Percentiles rank a stretch among this genome's conserved stretches.
Conservation (phyloP, 2,888 invertebrate genomes). For the Latrodectus elegans region DNA sequence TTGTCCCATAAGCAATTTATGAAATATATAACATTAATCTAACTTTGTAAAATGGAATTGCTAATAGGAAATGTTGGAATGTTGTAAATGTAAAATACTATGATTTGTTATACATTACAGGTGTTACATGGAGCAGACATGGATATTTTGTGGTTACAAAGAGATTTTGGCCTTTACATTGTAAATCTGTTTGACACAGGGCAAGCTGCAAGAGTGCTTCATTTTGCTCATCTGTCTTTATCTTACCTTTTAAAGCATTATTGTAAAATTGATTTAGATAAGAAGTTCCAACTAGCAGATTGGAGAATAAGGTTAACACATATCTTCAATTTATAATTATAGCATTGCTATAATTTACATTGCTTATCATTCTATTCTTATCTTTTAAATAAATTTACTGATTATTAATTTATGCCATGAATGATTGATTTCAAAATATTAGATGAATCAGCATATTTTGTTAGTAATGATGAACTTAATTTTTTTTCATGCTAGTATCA, state of each 20-base stretch:
- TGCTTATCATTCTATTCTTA: neutral
- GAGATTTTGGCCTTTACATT: constrained; percentile 94
- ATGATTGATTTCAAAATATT: no score
- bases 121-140: constrained; percentile 92
- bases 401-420: neutral
- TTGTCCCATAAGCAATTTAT: neutral
- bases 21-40: neutral
- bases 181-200: constrained; percentile 98
- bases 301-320: constrained; percentile 86
- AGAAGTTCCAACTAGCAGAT: constrained; percentile 94
- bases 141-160: constrained; percentile 94
- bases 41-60: no score
- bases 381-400: neutral
- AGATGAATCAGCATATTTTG: no score
- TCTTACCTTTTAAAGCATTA: constrained; percentile 86
- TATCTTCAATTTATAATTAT: neutral
- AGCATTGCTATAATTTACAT: no score
- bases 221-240: constrained; percentile 82
- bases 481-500: no score
- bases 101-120: constrained; percentile 75
- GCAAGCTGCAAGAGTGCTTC: constrained; percentile 86
- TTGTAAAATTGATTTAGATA: constrained; percentile 87
- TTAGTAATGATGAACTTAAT: no score
- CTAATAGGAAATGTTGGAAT: no score
- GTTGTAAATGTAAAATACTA: no score